phyloP scores from a whole-genome alignment of 1,140 invertebrate genomes.

The Plutomurus gul region DNA sequence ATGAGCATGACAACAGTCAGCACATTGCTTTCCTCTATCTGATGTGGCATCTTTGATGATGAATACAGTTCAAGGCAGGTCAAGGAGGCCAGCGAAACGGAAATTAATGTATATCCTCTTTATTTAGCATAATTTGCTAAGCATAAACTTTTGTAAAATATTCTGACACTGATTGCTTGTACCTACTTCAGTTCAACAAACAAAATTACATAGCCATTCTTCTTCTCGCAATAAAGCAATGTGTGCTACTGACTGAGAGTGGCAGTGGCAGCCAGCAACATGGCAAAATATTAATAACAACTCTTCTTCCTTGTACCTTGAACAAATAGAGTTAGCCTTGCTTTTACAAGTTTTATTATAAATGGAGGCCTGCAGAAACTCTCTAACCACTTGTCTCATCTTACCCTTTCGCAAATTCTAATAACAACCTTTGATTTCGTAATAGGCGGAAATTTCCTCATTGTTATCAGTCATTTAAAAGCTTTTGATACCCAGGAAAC shows the following conservation, averaged over 20 bases:
- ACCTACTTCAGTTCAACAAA: too few relatives aligned
- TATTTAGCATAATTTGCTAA: too few relatives aligned
- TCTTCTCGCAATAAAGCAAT: background rate
- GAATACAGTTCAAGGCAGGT: background rate
- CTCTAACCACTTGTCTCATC: background rate
- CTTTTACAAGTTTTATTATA: slow-evolving; percentile 9
- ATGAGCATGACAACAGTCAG: too few relatives aligned
- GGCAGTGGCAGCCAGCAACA: background rate
- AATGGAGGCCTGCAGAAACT: slow-evolving; percentile 27
- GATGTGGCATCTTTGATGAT: background rate
- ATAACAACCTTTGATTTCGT: background rate
- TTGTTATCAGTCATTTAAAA: background rate
- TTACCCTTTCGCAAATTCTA: background rate
- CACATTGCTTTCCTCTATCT: too few relatives aligned
- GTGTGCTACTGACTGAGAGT: too few relatives aligned
- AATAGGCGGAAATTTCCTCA: slow-evolving; percentile 24
- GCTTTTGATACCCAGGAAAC: too few relatives aligned
- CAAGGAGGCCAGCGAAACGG: background rate
- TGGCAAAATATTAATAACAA: slow-evolving; percentile 7
- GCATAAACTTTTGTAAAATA: too few relatives aligned
- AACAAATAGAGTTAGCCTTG: slow-evolving; percentile 30
- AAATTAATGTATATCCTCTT: background rate
- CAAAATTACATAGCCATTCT: background rate
- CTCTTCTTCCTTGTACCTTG: slow-evolving; percentile 30
- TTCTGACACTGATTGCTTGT: too few relatives aligned